These are phyloP conservation scores for Sphecodes monilicornis DNA, from an alignment of 2,888 invertebrate genomes.

Conservation along the genomic window DNA sequence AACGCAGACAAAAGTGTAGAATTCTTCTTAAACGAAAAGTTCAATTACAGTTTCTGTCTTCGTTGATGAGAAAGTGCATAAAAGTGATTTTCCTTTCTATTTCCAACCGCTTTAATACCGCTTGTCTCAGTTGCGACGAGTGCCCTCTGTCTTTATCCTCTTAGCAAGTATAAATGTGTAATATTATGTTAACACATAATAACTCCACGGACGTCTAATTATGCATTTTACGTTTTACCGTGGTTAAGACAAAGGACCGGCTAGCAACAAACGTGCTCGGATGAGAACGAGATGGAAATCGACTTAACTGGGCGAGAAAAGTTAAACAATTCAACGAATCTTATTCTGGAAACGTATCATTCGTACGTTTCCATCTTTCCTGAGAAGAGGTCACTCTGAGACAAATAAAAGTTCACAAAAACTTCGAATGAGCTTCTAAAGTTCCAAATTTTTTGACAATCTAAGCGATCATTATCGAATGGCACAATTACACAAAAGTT, in stretches of 20 bases:
- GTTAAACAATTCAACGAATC: background rate
- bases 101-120: constrained; percentile 2
- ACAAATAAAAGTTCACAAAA: background rate
- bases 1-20: constrained; percentile 4
- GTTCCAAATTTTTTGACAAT: background rate
- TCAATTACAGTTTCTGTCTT: constrained; percentile 14
- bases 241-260: background rate
- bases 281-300: background rate
- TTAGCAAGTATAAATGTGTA: constrained; percentile 5
- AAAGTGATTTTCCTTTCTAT: constrained; percentile 11
- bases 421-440: background rate
- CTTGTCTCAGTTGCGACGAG: background rate
- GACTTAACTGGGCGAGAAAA: background rate
- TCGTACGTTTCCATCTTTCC: background rate
- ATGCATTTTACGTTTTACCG: constrained; percentile 1
- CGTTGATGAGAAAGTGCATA: constrained; percentile 8
- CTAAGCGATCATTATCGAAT: too few species aligned
- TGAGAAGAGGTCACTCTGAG: background rate
- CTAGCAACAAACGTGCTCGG: background rate
- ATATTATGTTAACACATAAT: constrained; percentile 12
- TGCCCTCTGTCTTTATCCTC: constrained; percentile 7
- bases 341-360: background rate
- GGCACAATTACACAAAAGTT: too few species aligned
- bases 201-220: background rate
- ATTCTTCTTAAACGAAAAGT: constrained; percentile 4